Evolutionary conservation across 2,888 invertebrate genomes (phyloP), one percentile per base, ranked within the genome.

Genomic region (Pristionchus exspectatus): DNA sequence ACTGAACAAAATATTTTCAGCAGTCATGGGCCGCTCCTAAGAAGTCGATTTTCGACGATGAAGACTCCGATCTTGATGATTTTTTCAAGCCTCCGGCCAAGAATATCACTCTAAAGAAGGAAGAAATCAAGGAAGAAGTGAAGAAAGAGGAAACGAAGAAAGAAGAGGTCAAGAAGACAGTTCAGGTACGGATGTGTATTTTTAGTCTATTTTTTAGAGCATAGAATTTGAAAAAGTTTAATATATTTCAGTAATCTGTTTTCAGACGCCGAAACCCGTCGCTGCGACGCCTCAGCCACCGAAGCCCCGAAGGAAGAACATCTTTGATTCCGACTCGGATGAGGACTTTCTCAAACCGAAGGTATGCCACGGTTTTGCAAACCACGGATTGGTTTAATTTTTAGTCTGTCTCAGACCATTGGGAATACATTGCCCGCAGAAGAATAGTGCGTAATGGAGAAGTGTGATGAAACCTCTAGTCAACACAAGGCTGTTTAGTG

Each of bases 261-360:
- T 44, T 2, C 50, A 81, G 81, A 50, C 33, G n/a, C 81, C 81
- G 50, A 81, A 81, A n/a, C 50, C 81, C n/a, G 81, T 27, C 7
- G 10, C 50, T 3, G 27, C n/a, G 21, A 30, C 56, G 24, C n/a
- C 74, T 12, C 50, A 33, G 81, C 44, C 69, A 21, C 27, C 33
- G 63, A 66, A 54, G 27, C 10, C 27, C 0, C 44, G 44, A 18
- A 21, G 74, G 24, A 90, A 83, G 90, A 90, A 69, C 50, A 59
- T 90, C 30, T 90, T 90, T 66, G 90, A 90, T 87, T 77, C 77
- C 5, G 90, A 90, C 77, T 90, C 90, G 16, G 90, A 90, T 59
- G 90, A 90, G 16, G 90, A 90, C 33, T 74, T 90, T 63, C 87
- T 90, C 87, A 90, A 87, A 50, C 66, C 87, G 0, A 56, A 86